Evolutionary conservation across 2,797 vertebrate genomes (phyloP).

Genomic region (Anabacerthia variegaticeps): DNA sequence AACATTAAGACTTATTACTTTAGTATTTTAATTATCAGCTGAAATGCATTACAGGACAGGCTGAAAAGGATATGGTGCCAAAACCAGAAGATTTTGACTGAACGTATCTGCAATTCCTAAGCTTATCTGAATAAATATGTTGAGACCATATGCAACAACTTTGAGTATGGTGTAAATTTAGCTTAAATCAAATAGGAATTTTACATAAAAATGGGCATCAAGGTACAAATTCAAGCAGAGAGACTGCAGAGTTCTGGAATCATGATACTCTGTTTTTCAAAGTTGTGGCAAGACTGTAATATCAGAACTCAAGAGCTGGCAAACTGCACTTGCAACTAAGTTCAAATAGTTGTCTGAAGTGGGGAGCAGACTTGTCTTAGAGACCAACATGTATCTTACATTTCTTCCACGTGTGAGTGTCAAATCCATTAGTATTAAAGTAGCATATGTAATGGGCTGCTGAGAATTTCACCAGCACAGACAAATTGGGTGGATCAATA

Average conservation of each 20-base stretch:
- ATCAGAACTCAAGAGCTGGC: neutral
- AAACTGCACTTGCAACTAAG: neutral
- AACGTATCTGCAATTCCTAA: neutral
- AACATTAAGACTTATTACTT: neutral
- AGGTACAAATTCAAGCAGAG: neutral
- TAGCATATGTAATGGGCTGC: neutral
- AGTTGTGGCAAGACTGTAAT: neutral
- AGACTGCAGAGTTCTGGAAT: neutral
- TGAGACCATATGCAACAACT: neutral
- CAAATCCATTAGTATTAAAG: constrained; percentile 2
- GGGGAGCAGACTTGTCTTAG: neutral
- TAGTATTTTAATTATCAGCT: neutral
- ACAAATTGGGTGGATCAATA: constrained; percentile 6
- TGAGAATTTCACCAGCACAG: neutral
- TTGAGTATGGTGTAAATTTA: neutral
- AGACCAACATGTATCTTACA: neutral
- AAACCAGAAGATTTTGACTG: neutral
- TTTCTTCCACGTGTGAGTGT: neutral
- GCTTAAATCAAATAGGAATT: neutral
- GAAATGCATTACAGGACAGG: neutral
- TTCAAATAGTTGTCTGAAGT: neutral
- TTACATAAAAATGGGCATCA: neutral
- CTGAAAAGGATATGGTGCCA: neutral
- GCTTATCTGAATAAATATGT: neutral
- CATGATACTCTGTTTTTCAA: neutral